Evolutionary conservation across 2,113 vertebrate species (phyloP).

Genomic region (Psophia crepitans): DNA sequence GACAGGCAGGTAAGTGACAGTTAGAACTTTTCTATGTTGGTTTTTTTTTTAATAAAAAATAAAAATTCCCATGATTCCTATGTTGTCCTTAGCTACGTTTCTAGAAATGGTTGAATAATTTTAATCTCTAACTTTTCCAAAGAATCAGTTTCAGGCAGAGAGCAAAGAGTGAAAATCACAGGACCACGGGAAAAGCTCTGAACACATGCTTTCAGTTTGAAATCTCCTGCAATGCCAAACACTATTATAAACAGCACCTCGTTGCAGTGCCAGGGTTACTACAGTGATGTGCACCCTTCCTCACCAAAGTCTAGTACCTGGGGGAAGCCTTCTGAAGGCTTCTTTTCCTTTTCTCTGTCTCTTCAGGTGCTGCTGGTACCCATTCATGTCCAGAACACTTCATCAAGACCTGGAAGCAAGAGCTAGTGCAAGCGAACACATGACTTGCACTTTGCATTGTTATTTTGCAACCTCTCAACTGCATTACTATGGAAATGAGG

Average conservation of each 20-base stretch:
- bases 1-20: background rate
- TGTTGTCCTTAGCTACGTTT: background rate
- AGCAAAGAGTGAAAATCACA: background rate
- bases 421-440: fast-evolving
- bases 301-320: background rate
- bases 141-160: background rate
- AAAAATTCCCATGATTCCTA: background rate
- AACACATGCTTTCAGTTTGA: background rate
- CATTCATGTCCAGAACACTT: background rate
- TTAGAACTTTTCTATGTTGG: background rate
- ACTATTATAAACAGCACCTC: background rate
- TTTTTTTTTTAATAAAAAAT: background rate
- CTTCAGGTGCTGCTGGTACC: background rate
- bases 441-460: background rate
- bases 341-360: background rate
- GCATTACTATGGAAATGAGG: constrained; percentile 3
- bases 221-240: background rate
- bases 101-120: background rate
- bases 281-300: background rate
- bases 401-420: background rate
- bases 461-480: background rate
- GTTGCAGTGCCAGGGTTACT: background rate
- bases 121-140: background rate
- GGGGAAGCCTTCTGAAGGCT: background rate
- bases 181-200: background rate